Base-by-base conservation (phyloP, 1,140 invertebrate genomes). In the Drosophila teissieri region DNA sequence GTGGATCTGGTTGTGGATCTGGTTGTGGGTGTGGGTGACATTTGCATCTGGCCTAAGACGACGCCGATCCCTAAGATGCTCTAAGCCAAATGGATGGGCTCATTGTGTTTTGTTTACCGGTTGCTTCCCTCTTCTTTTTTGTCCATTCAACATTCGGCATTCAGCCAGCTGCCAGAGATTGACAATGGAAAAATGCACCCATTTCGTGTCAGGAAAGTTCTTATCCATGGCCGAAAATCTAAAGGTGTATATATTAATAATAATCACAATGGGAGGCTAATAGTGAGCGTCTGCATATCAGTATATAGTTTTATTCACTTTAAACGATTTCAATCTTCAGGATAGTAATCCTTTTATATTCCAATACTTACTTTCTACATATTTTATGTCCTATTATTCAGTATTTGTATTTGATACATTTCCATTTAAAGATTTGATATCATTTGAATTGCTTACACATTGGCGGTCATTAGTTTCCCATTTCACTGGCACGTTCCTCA, bases 31-130 rank as follows among this genome's bases (percentile, higher is more conserved):
- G 80, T 74, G 77, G 65, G 73, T 68, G 67, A 45, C 36, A 70
- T 74, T 64, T 74, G 70, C 72, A 74, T 74, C 72, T 74, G 72
- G 72, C 72, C 74, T 74, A 74, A 27, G 45, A 42, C 24, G 31
- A 42, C 24, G 31, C 19, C 24, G 34, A 46, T 19, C 45, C 68
- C 39, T 69, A 69, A 70, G 67, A 56, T 40, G 17, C 17, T 63
- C 45, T 64, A 49, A 51, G 56, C 56, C 56, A 58, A 48, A 37
- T 42, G 56, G 44, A 49, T 64, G 31, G 37, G 37, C 44, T 7
- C 27, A 17, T 44, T 37, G 11, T 34, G 37, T 37, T 17, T 22
- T 24, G 45, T 34, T 19, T n/a, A 8, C 7, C 27, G 15, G 7
- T 46, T 48, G 45, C 37, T 14, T 37, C 36, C 14, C 36, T 37